Evolutionary conservation across 2,888 invertebrate genomes (phyloP), one percentile per base, ranked within the genome.

Genomic region (Beris chalybata): DNA sequence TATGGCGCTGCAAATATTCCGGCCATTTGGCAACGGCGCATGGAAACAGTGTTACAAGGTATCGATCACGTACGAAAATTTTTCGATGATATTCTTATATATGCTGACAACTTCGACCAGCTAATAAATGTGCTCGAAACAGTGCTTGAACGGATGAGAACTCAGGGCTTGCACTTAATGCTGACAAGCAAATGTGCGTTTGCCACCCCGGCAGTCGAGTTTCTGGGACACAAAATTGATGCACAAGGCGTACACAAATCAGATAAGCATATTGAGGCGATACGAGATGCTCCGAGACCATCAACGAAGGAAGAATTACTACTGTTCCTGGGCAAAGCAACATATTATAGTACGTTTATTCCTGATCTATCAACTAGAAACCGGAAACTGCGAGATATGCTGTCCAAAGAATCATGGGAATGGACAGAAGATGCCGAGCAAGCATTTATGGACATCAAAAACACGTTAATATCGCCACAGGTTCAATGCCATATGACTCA

Each of bases 1-100:
- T 70, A 71, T 13, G 71, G 64, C 6, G 57, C 61, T 32, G 66
- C 66, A 1, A 66, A 57, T 38, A 69, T 58, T 11, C 58, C 59
- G 3, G 53, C 54, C 7, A 54, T 65, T 29, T 67, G 58, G 58
- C 64, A 65, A 32, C 63, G 52, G 76, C 74, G 82, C 82, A 56
- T 56, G 12, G 56, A 56, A 56, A 22, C 22, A 22, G 22, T 22
- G 22, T 3, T 48, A 15, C 48, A 13, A 48, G 12, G 9, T 48
- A 6, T 48, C 4, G 13, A 13, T 9, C 11, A 48, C 12, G 4
- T 48, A 22, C 15, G 13, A 48, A 48, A 48, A 1, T 48, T 48
- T 12, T 48, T 15, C 22, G 12, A 48, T 4, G 48, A 48, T 22
- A 11, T 48, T 11, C 48, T 48, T 11, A n/a, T n/a, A n/a, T 45